Percentiles rank a stretch among this genome's conserved stretches.
Evolutionary conservation across 1,140 invertebrate species (phyloP).

Genomic region (Hesperophylax magnus): DNA sequence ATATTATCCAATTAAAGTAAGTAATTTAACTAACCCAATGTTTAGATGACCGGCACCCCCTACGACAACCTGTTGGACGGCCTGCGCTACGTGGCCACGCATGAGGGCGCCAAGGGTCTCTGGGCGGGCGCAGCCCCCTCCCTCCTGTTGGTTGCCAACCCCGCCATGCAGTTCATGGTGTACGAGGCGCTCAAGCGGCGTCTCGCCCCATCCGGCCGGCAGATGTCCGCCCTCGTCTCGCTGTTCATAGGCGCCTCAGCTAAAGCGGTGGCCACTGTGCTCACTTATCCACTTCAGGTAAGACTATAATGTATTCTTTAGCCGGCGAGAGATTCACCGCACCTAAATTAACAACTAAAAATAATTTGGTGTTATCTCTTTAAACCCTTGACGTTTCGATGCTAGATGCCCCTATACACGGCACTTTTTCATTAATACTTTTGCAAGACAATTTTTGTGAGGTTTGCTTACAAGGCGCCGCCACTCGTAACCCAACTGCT

Average conservation of each 20-base stretch:
- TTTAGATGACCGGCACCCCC: constrained; percentile 51
- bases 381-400: no score
- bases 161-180: constrained; percentile 92
- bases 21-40: neutral
- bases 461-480: no score
- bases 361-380: no score
- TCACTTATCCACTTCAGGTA: constrained; percentile 89
- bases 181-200: constrained; percentile 88
- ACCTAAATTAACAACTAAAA: no score
- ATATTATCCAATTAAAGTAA: no score
- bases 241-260: constrained; percentile 80
- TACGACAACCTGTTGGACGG: constrained; percentile 74
- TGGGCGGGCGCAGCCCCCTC: constrained; percentile 90
- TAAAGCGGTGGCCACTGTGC: constrained; percentile 85
- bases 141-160: constrained; percentile 88
- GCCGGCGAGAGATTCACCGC: no score
- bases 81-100: constrained; percentile 77
- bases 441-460: no score
- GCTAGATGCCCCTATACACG: no score
- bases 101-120: constrained; percentile 79
- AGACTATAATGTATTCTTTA: no score
- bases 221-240: constrained; percentile 62
- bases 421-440: no score
- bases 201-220: constrained; percentile 64
- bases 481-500: no score